Evolutionary conservation across 2,888 invertebrate species (phyloP).

Genomic region (Drosophila differens): DNA sequence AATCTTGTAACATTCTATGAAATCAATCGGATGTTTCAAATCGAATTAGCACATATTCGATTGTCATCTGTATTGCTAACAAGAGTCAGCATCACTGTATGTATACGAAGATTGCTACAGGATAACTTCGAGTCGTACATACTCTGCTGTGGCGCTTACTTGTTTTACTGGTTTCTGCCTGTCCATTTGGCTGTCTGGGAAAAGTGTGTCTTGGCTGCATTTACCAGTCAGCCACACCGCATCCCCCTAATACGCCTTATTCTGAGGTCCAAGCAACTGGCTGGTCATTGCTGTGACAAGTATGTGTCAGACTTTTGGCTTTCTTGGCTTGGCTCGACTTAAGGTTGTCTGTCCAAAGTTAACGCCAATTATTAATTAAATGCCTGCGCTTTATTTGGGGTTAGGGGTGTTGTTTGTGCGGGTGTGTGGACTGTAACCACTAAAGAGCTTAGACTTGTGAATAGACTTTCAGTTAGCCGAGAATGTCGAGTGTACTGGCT

Average conservation of each 20-base stretch:
- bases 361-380: slow-evolving; percentile 58
- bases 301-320: slow-evolving; percentile 51
- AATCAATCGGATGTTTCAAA: not conserved
- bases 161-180: not conserved
- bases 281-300: slow-evolving; percentile 79
- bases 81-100: not conserved
- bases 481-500: slow-evolving; percentile 7
- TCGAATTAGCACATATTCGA: not conserved
- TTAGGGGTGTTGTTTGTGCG: not conserved
- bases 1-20: not conserved
- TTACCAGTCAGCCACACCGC: slow-evolving; percentile 25
- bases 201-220: slow-evolving; percentile 6
- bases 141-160: not conserved
- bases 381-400: slow-evolving; percentile 22
- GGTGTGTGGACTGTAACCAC: slow-evolving; percentile 47
- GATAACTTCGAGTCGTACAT: not conserved
- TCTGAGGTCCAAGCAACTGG: slow-evolving; percentile 25
- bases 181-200: not conserved
- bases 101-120: not conserved
- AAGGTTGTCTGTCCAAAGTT: slow-evolving; percentile 7
- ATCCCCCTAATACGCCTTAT: not conserved
- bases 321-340: not conserved
- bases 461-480: slow-evolving; percentile 45
- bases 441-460: slow-evolving; percentile 66
- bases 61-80: not conserved